phyloP scores from a whole-genome alignment of 2,797 vertebrate genomes.

The Taenioides sp. region DNA sequence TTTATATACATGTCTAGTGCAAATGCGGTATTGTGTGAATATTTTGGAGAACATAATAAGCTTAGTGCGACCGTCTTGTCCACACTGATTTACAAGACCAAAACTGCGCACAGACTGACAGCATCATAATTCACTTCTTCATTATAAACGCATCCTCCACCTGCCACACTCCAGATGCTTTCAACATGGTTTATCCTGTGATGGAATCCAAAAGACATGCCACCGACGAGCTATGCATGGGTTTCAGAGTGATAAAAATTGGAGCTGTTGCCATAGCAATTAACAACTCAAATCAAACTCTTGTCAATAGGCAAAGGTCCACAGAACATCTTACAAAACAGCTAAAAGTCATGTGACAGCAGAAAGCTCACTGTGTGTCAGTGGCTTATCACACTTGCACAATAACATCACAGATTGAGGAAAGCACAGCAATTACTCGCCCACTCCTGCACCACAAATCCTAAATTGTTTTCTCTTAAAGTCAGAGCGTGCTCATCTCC shows the following conservation, averaged over 20 bases:
- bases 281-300: not conserved
- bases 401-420: constrained; percentile 27
- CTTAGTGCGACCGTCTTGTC: constrained; percentile 3
- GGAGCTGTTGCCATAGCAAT: not conserved
- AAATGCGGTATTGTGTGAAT: not conserved
- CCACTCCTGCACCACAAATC: constrained; percentile 16
- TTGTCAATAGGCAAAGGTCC: too few species aligned
- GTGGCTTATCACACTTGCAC: constrained; percentile 19
- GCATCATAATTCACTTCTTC: constrained; percentile 11
- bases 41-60: constrained; percentile 10
- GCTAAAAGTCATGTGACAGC: not conserved
- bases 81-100: constrained; percentile 8
- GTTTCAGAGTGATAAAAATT: not conserved
- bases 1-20: not conserved
- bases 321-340: not conserved
- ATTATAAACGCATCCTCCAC: constrained; percentile 5
- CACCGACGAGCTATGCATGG: not conserved
- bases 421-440: constrained; percentile 27
- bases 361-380: not conserved
- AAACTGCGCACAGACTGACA: constrained; percentile 5
- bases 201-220: not conserved
- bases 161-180: constrained; percentile 1
- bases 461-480: constrained; percentile 21
- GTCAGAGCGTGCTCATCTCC: constrained; percentile 9
- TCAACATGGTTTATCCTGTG: not conserved